Conservation (phyloP, 2,888 invertebrate genomes). For the Arenicola marina region DNA sequence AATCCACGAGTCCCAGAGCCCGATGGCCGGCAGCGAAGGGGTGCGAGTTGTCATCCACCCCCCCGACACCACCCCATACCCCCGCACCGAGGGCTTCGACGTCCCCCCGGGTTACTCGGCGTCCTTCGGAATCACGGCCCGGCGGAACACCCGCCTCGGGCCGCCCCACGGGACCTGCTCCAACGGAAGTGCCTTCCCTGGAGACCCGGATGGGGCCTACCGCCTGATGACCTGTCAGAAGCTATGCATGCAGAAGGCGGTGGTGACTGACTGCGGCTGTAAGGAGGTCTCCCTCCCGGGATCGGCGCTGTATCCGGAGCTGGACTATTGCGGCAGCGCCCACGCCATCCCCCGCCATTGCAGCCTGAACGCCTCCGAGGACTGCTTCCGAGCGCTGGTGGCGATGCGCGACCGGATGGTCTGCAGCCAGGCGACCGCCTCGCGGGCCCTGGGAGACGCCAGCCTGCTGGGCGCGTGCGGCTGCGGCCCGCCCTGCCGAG, state of each 20-base stretch:
- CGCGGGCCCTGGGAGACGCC: conserved; percentile 18
- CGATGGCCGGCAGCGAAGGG: conserved; percentile 32
- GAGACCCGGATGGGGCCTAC: conserved; percentile 12
- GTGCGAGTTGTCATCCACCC: conserved; percentile 33
- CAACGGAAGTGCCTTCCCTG: conserved; percentile 20
- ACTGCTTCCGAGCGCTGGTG: conserved; percentile 15
- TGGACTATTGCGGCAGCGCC: conserved; percentile 20
- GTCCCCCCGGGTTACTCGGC: conserved; percentile 34
- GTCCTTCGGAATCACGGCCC: conserved; percentile 30
- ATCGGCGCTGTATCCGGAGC: conserved; percentile 16
- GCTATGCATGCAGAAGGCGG: conserved; percentile 29
- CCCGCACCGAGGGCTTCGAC: conserved; percentile 36
- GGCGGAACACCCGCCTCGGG: conserved; percentile 27
- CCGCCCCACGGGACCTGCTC: conserved; percentile 32
- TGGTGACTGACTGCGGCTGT: conserved; percentile 27
- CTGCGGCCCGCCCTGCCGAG: conserved; percentile 30
- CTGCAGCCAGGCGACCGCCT: conserved; percentile 18
- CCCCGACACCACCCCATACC: conserved; percentile 27
- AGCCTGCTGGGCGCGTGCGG: conserved; percentile 17
- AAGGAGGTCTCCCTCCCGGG: conserved; percentile 29
- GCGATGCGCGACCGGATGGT: conserved; percentile 18
- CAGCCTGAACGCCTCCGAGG: conserved; percentile 4
- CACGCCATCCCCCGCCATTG: conserved; percentile 18
- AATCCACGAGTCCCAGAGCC: conserved; percentile 33
- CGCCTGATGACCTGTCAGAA: conserved; percentile 33